phyloP scores from a whole-genome alignment of 2,797 vertebrate species.

The Myotis findleyi region DNA sequence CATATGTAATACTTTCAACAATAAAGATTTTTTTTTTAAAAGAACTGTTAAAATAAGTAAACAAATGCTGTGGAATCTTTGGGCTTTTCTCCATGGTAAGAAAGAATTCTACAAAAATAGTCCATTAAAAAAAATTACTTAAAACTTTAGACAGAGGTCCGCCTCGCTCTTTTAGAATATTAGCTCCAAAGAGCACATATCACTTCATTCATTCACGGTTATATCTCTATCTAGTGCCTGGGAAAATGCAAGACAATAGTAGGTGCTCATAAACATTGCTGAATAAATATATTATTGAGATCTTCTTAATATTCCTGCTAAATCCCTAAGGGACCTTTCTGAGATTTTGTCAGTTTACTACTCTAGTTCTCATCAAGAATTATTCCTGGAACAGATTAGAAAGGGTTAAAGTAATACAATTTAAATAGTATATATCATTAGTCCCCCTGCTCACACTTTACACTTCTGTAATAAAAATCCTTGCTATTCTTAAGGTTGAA shows the following conservation, averaged over 20 bases:
- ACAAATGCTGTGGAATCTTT: neutral
- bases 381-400: neutral
- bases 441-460: neutral
- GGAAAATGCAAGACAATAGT: slow-evolving; percentile 1
- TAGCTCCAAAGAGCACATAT: neutral
- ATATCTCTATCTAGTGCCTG: neutral
- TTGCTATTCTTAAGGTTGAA: neutral
- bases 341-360: neutral
- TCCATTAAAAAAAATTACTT: neutral
- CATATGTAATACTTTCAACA: no score
- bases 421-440: neutral
- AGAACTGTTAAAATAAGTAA: neutral
- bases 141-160: neutral
- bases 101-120: slow-evolving; percentile 27
- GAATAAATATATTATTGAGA: neutral
- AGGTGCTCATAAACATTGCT: neutral
- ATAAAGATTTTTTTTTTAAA: no score
- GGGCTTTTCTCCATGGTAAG: neutral
- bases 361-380: neutral
- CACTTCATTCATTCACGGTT: neutral
- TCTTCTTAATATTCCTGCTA: neutral
- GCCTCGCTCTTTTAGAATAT: neutral
- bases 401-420: slow-evolving; percentile 36
- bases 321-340: neutral
- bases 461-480: neutral